Conservation (phyloP, 2,113 vertebrate species). For the Verasper variegatus region DNA sequence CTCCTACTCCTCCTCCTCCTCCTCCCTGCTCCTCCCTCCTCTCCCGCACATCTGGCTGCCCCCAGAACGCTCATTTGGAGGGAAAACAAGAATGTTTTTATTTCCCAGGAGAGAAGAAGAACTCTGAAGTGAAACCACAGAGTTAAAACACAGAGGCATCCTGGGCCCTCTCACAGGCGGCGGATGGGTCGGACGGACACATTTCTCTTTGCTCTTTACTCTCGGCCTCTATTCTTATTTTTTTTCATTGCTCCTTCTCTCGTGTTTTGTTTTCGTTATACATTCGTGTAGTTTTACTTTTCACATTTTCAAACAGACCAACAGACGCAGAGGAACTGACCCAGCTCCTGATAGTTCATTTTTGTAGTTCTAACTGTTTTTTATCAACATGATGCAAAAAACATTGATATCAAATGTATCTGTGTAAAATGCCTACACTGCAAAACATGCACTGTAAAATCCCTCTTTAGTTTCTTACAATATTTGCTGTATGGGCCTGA, state of each 20-base stretch:
- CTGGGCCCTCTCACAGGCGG: constrained; percentile 65
- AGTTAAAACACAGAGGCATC: constrained; percentile 74
- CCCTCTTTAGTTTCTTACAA: no score
- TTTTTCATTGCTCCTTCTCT: background rate
- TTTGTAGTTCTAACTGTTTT: no score
- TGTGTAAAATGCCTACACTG: no score
- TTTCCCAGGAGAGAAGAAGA: constrained; percentile 79
- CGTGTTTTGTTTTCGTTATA: background rate
- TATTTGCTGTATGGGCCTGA: no score
- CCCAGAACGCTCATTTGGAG: constrained; percentile 78
- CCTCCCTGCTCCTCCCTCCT: constrained; percentile 44
- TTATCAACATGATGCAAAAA: background rate
- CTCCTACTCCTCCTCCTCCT: constrained; percentile 47
- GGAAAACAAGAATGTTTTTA: constrained; percentile 83
- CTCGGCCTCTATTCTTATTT: background rate
- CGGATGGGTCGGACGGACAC: constrained; percentile 32
- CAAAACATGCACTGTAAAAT: no score
- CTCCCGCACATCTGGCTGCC: constrained; percentile 77
- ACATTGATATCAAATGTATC: background rate
- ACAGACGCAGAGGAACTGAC: background rate
- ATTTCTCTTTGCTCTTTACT: constrained; percentile 13
- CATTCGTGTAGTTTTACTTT: background rate
- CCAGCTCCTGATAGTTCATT: no score
- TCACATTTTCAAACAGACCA: background rate
- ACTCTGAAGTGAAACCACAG: constrained; percentile 71